Base-by-base conservation (phyloP, 2,888 invertebrate species). In the Netelia virgata region DNA sequence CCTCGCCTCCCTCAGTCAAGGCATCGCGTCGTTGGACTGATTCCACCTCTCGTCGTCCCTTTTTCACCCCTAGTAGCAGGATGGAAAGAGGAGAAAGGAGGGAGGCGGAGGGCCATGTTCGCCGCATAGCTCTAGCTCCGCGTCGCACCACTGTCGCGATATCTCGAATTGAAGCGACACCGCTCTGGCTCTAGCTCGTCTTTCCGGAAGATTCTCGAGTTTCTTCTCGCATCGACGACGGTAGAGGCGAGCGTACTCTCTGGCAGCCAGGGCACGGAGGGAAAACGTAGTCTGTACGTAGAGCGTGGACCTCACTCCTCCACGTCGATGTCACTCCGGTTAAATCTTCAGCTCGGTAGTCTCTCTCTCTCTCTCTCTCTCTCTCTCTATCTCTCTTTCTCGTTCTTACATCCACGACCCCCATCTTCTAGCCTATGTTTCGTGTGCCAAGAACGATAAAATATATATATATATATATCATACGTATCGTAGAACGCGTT, bases 151-250 rank as follows among this genome's bases (percentile, higher is more conserved):
- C 72, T 57, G 81, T 87, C 36, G 87, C 90, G 90, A 88, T 88
- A 90, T 90, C 88, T 87, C 89, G 88, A 90, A 92, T 92, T 92
- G 91, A 90, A 91, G 88, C 90, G 91, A 89, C 88, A 82, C 75
- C 84, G 76, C 41, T 11, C 64, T 64, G 36, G 64, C 64, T 64
- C 64, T 43, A 64, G 77, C 74, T 84, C 78, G 77, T 73, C 69
- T 74, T 69, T 64, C 70, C 18, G 69, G 78, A 81, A 78, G 70
- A 78, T 70, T 82, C 82, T 84, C 78, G 55, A 79, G 79, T 85
- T 85, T 82, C 85, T 82, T 85, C 82, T 82, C 82, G 82, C 79
- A 85, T 82, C 82, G 85, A 85, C 82, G 82, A 82, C 43, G 82
- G 53, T 73, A n/a, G 28, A 57, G 72, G 36, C 59, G 61, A 36